Percentiles rank a stretch among this genome's conserved stretches.
phyloP scores from a whole-genome alignment of 2,888 invertebrate genomes.

The Himalopsyche tibetana region DNA sequence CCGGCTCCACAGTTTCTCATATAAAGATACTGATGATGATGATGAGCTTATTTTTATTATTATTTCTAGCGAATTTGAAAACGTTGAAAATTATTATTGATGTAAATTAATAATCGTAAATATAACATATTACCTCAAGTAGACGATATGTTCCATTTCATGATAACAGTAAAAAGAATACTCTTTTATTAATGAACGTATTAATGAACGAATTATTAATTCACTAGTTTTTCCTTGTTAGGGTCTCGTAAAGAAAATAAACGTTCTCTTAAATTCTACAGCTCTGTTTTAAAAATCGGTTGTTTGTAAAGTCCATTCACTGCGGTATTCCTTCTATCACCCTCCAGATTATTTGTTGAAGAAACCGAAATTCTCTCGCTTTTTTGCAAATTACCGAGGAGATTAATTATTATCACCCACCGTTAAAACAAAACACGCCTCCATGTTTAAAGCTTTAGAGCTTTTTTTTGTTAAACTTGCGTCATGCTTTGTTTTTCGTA shows the following conservation, averaged over 20 bases:
- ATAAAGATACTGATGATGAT: too few species aligned
- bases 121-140: too few species aligned
- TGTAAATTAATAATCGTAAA: too few species aligned
- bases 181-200: too few species aligned
- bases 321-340: neutral
- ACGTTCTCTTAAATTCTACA: neutral
- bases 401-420: slow-evolving; percentile 14
- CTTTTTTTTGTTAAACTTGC: slow-evolving; percentile 6
- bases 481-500: neutral
- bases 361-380: neutral
- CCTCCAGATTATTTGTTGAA: neutral
- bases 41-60: too few species aligned
- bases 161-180: too few species aligned
- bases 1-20: too few species aligned
- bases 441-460: neutral
- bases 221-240: too few species aligned
- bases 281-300: neutral
- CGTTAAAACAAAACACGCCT: slow-evolving; percentile 34
- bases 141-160: too few species aligned
- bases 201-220: too few species aligned
- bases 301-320: neutral
- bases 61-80: too few species aligned
- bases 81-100: too few species aligned
- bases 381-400: neutral
- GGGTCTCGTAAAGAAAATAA: neutral